phyloP scores from a whole-genome alignment of 37 sponge, comb jelly and placozoan genomes.

The Geodia barretti region DNA sequence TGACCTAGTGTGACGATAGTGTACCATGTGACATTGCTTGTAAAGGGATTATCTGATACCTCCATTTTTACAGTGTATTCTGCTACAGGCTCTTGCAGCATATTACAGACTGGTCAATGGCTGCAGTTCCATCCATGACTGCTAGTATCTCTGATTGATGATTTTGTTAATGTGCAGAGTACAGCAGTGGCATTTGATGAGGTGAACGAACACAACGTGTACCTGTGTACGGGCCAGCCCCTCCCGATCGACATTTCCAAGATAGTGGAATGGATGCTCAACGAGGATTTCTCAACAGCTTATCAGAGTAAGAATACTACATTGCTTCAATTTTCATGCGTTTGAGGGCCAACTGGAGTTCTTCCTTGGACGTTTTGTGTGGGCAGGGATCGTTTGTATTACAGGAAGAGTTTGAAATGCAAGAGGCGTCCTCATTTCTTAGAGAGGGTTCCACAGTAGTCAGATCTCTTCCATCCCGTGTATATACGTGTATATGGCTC shows the following conservation, averaged over 20 bases:
- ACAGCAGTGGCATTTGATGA: conserved; percentile 86
- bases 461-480: neutral
- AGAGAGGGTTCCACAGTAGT: too few species aligned
- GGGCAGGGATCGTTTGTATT: neutral
- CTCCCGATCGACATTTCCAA: conserved; percentile 85
- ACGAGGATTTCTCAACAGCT: conserved; percentile 81
- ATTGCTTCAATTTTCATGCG: too few species aligned
- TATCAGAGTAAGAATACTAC: conserved; percentile 57
- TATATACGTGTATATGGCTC: neutral
- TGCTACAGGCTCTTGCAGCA: neutral
- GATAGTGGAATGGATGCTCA: conserved; percentile 94
- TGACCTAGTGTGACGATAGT: too few species aligned
- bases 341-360: too few species aligned
- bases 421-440: too few species aligned
- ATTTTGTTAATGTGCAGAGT: conserved; percentile 70
- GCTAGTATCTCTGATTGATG: too few species aligned
- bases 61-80: neutral
- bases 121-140: too few species aligned
- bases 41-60: too few species aligned
- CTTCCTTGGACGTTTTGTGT: conserved; percentile 1
- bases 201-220: conserved; percentile 81
- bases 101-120: too few species aligned
- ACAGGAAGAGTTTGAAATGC: too few species aligned
- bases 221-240: conserved; percentile 95
- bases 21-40: too few species aligned